Percentiles rank a stretch among this genome's conserved stretches.
phyloP scores from a whole-genome alignment of 2,888 invertebrate species.

The Galerucella nymphaeae region DNA sequence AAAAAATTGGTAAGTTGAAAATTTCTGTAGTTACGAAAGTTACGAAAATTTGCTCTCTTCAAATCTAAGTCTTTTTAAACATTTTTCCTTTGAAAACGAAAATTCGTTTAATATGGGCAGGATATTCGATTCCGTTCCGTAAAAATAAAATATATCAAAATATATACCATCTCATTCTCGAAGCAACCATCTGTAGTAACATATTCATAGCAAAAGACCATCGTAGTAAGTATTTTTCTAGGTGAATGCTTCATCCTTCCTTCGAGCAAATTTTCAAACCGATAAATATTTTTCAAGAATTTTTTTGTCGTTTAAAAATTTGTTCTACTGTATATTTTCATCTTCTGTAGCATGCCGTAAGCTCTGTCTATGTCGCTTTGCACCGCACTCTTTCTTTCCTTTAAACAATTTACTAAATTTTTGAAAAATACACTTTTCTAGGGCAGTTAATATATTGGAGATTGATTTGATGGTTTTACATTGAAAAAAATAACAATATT shows the following conservation, averaged over 20 bases:
- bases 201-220: neutral
- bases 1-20: too few relatives aligned
- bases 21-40: neutral
- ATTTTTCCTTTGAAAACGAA: neutral
- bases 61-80: neutral
- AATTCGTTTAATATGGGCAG: neutral
- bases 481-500: too few relatives aligned
- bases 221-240: neutral
- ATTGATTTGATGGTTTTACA: neutral
- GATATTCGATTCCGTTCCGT: neutral
- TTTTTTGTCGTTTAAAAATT: neutral
- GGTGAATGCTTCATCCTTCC: constrained; percentile 1
- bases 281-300: neutral
- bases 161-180: neutral
- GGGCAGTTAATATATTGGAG: neutral
- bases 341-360: neutral
- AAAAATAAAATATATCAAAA: neutral
- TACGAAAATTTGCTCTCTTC: neutral
- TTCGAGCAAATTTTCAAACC: neutral
- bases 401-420: constrained; percentile 22
- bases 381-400: constrained; percentile 52
- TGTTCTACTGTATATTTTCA: neutral
- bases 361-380: constrained; percentile 55
- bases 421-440: constrained; percentile 14
- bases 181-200: constrained; percentile 7